Evolutionary conservation across 2,888 invertebrate species (phyloP).

Genomic region (Dasypogon diadema): DNA sequence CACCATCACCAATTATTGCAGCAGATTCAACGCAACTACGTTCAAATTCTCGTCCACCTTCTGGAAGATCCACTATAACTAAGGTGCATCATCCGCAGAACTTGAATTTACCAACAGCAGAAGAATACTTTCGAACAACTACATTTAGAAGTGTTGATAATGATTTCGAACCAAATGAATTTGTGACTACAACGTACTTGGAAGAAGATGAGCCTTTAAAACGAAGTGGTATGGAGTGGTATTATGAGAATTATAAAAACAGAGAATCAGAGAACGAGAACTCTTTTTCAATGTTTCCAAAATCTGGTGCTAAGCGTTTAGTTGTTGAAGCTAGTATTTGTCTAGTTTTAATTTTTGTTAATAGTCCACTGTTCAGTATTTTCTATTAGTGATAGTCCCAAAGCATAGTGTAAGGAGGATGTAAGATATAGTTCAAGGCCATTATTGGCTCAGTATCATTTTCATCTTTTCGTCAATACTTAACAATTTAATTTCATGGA

Average conservation of each 20-base stretch:
- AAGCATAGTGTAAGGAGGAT: too few species aligned
- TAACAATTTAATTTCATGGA: too few species aligned
- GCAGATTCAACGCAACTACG: neutral
- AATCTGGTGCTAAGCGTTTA: neutral
- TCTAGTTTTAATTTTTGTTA: slow-evolving; percentile 1
- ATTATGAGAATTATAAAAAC: slow-evolving; percentile 81
- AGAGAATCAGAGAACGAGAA: neutral
- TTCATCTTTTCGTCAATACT: too few species aligned
- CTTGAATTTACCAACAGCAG: slow-evolving; percentile 65
- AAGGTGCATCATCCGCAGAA: slow-evolving; percentile 70
- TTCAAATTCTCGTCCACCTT: slow-evolving; percentile 61
- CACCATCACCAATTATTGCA: neutral
- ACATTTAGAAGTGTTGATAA: slow-evolving; percentile 52
- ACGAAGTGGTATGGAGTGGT: slow-evolving; percentile 80
- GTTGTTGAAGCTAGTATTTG: neutral
- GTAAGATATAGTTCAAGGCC: too few species aligned
- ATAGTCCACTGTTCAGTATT: neutral
- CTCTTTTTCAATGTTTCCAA: neutral
- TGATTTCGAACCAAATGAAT: slow-evolving; percentile 55
- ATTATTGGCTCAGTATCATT: too few species aligned
- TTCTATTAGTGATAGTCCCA: too few species aligned
- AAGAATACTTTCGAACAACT: slow-evolving; percentile 66
- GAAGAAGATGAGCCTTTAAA: slow-evolving; percentile 69
- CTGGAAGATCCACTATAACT: slow-evolving; percentile 73
- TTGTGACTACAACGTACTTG: slow-evolving; percentile 65